Conservation (phyloP, 2,888 invertebrate genomes). For the Acholoe squamosa region DNA sequence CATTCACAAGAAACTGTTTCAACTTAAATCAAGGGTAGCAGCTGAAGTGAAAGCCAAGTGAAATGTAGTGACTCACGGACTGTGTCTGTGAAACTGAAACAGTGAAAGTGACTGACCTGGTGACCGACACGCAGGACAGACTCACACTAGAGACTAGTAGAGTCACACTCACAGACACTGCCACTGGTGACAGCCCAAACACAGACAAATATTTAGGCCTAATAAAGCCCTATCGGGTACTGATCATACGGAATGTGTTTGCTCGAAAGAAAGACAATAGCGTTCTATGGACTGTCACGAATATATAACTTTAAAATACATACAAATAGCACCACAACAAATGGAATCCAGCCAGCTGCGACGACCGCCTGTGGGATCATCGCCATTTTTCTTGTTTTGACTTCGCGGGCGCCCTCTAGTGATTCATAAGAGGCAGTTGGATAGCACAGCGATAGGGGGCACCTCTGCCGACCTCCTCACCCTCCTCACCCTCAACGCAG, state of each 20-base stretch:
- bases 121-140: neutral
- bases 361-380: constrained; percentile 68
- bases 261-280: neutral
- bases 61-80: no score
- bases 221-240: neutral
- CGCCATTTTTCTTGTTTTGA: constrained; percentile 64
- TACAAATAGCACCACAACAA: constrained; percentile 80
- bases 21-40: no score
- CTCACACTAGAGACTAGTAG: neutral
- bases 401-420: neutral
- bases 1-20: no score
- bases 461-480: no score
- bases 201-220: neutral
- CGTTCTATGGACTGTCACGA: neutral
- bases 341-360: constrained; percentile 83
- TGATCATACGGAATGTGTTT: no score
- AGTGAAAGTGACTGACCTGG: neutral
- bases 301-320: constrained; percentile 62
- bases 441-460: no score
- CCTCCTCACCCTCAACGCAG: no score
- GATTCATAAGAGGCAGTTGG: neutral
- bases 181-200: neutral
- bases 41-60: no score
- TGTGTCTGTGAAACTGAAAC: neutral
- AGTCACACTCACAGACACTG: neutral